Evolutionary conservation across 2,113 vertebrate genomes (phyloP).

Genomic region (Campylomormyrus tamandua): DNA sequence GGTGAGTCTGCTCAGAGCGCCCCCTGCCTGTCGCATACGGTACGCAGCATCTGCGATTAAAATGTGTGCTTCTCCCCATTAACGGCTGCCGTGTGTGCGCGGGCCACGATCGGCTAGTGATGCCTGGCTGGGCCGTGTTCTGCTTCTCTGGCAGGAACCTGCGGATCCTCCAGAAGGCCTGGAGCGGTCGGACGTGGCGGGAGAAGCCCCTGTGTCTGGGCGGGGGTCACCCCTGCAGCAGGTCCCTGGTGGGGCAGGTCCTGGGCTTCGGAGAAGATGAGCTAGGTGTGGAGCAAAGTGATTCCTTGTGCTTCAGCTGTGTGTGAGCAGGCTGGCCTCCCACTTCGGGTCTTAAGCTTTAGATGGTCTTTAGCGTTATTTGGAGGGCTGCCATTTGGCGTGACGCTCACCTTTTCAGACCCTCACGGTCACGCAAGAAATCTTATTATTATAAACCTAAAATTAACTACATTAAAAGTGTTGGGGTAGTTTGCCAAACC

Average conservation of each 20-base stretch:
- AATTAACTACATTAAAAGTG: too few species aligned
- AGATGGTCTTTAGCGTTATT: neutral
- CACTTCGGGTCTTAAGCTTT: neutral
- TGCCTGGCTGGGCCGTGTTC: neutral
- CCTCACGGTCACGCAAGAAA: too few species aligned
- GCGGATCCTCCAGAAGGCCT: constrained; percentile 82
- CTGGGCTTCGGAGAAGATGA: constrained; percentile 97
- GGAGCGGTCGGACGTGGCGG: constrained; percentile 74
- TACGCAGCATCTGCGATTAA: neutral
- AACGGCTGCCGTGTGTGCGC: neutral
- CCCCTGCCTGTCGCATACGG: neutral
- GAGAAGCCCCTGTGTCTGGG: constrained; percentile 89
- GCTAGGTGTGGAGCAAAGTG: constrained; percentile 65
- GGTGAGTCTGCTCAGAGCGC: neutral
- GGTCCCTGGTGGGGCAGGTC: constrained; percentile 79
- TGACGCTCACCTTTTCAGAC: too few species aligned
- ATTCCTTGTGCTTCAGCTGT: neutral
- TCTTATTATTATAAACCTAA: too few species aligned
- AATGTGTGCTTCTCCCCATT: neutral
- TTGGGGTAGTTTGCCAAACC: too few species aligned
- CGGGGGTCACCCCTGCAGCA: constrained; percentile 73
- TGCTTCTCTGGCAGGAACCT: constrained; percentile 69
- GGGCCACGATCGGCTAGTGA: neutral
- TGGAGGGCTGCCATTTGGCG: too few species aligned
- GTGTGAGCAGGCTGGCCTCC: neutral